These are phyloP conservation scores for Lydus trimaculatus DNA, from an alignment of 2,888 invertebrate genomes.

Conservation along the genomic window DNA sequence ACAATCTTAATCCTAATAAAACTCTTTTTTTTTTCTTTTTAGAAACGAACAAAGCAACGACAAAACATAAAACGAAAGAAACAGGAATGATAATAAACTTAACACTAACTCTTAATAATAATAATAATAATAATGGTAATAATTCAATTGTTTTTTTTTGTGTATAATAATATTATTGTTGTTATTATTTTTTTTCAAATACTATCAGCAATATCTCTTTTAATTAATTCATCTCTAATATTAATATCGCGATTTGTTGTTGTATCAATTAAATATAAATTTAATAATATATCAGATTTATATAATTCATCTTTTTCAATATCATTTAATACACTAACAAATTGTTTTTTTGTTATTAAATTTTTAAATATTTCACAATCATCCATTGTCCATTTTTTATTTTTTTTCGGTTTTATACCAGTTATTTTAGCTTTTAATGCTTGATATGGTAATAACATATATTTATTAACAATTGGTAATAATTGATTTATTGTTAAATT, in stretches of 20 bases:
- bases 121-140: background rate
- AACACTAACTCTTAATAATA: background rate
- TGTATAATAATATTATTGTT: too few species aligned
- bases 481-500: constrained; percentile 65
- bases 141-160: background rate
- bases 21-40: too few species aligned
- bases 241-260: constrained; percentile 71
- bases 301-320: constrained; percentile 69
- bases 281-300: constrained; percentile 68
- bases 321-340: constrained; percentile 73
- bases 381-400: constrained; percentile 73
- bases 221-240: constrained; percentile 70
- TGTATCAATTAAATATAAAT: constrained; percentile 76
- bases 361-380: constrained; percentile 78
- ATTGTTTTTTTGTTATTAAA: constrained; percentile 72
- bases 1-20: too few species aligned
- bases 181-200: background rate
- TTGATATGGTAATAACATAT: constrained; percentile 69
- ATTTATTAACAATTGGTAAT: constrained; percentile 64
- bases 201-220: constrained; percentile 62
- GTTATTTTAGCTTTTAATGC: constrained; percentile 70
- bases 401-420: constrained; percentile 66
- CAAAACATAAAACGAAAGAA: background rate
- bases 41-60: background rate
- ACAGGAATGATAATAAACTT: background rate